Base-by-base conservation (phyloP, 1,140 invertebrate species). In the Trachymyrmex cornetzi region DNA sequence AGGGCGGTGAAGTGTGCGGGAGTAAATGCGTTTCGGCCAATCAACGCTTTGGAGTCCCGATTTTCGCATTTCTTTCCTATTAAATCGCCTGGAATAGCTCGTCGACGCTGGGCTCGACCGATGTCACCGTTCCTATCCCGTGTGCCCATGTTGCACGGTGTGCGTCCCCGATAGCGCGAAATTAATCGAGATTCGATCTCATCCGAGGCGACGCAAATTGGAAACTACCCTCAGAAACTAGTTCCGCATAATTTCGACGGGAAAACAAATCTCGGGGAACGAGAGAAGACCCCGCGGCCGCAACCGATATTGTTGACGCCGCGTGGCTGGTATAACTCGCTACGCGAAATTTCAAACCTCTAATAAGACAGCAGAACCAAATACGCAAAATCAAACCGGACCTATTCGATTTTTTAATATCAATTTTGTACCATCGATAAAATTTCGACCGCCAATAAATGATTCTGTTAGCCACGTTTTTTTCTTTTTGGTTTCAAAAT, bases 181-280 rank as follows among this genome's bases (percentile, higher is more conserved):
- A 93, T 94, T 94, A 93, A 94, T 94, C 90, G 92, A 90, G 90
- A 92, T 93, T 92, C 92, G 91, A 92, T 93, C 86, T 88, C 89
- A 90, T 93, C 90, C 87, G 90, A 88, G 82, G 75, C 86, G 67
- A 88, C 86, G 93, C 88, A 94, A 94, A 94, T 94, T 94, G 93
- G 91, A 92, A 93, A 92, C 92, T 92, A 92, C 91, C 92, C 92
- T 93, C 91, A 91, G 88, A 91, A 93, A 93, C 92, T 93, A 92
- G 91, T 91, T 93, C 91, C 92, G 91, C 93, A 93, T 94, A 93
- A 94, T 93, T 93, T 90, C 90, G 69, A 93, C 87, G 86, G 89
- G 90, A 92, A 93, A 94, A 93, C 90, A 93, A 93, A 93, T 92
- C 90, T 84, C 77, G 48, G 71, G 9, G 74, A 77, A 53, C 66